Evolutionary conservation across 2,888 invertebrate genomes (phyloP).

Genomic region (Sarcophaga variegata): DNA sequence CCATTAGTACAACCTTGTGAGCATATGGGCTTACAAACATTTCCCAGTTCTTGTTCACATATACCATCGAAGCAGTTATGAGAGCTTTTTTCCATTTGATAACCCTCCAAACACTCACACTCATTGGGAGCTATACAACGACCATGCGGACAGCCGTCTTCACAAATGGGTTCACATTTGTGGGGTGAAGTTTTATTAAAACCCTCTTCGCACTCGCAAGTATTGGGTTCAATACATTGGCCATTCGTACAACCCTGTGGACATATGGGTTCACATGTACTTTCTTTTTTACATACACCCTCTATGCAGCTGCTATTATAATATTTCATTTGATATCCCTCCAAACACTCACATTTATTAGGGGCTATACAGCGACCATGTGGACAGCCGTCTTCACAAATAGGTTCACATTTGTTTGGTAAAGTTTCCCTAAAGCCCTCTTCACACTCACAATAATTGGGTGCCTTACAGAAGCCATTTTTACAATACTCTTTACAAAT

Average conservation of each 20-base stretch:
- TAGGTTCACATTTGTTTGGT: too few relatives aligned
- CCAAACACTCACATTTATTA: slow-evolving; percentile 76
- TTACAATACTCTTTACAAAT: slow-evolving; percentile 69
- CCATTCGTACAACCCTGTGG: slow-evolving; percentile 85
- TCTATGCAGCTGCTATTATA: slow-evolving; percentile 36
- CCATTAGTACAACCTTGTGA: slow-evolving; percentile 73
- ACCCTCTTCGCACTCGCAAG: slow-evolving; percentile 87
- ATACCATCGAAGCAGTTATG: slow-evolving; percentile 56
- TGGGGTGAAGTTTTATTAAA: slow-evolving; percentile 77
- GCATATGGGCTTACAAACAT: slow-evolving; percentile 73
- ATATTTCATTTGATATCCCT: slow-evolving; percentile 71
- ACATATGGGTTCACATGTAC: slow-evolving; percentile 73
- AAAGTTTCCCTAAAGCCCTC: too few relatives aligned
- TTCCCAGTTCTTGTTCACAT: slow-evolving; percentile 72
- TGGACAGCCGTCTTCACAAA: too few relatives aligned
- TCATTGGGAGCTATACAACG: slow-evolving; percentile 78
- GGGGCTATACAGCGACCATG: neutral
- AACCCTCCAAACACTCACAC: slow-evolving; percentile 77
- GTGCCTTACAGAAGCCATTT: slow-evolving; percentile 75
- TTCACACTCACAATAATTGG: slow-evolving; percentile 79
- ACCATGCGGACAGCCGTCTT: slow-evolving; percentile 69
- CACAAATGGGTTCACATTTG: slow-evolving; percentile 69
- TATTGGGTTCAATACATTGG: slow-evolving; percentile 86
- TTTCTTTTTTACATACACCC: slow-evolving; percentile 69
- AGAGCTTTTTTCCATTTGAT: slow-evolving; percentile 29